Percentiles rank a stretch among this genome's conserved stretches.
These are phyloP conservation scores for Motacilla alba DNA, from an alignment of 2,113 vertebrate species.

Conservation along the genomic window DNA sequence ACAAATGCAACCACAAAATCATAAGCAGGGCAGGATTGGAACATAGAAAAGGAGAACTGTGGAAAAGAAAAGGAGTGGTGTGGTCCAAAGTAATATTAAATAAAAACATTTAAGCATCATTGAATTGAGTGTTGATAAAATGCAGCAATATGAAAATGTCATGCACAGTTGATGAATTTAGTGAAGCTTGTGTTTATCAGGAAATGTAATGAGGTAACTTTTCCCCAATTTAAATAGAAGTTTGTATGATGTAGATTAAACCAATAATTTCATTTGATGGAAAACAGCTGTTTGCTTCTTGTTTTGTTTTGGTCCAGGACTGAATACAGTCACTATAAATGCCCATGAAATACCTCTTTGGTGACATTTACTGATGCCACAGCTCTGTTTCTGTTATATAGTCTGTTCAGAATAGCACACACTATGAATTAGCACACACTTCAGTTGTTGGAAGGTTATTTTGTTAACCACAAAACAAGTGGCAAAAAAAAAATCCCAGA, in stretches of 20 bases:
- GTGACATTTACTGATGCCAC: not conserved
- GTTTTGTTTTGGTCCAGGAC: not conserved
- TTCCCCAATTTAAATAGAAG: not conserved
- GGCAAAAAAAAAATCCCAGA: not conserved
- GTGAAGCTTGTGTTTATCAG: not conserved
- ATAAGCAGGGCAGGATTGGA: not conserved
- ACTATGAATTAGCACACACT: not conserved
- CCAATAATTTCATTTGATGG: not conserved
- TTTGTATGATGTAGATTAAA: not conserved
- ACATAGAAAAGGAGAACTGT: not conserved
- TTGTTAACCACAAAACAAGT: not conserved
- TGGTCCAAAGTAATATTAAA: not conserved
- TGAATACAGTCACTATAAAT: not conserved
- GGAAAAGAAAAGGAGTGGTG: not conserved
- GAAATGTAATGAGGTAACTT: not conserved
- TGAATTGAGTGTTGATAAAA: not conserved
- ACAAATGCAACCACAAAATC: not conserved
- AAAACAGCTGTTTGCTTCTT: not conserved
- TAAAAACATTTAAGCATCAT: not conserved
- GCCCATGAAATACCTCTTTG: not conserved
- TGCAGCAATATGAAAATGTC: not conserved
- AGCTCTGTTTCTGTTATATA: not conserved
- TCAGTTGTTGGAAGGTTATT: not conserved
- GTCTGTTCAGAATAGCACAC: not conserved
- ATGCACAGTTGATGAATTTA: not conserved